Evolutionary conservation across 2,113 vertebrate genomes (phyloP), one percentile per base, ranked within the genome.

Genomic region (Guaruba guarouba): DNA sequence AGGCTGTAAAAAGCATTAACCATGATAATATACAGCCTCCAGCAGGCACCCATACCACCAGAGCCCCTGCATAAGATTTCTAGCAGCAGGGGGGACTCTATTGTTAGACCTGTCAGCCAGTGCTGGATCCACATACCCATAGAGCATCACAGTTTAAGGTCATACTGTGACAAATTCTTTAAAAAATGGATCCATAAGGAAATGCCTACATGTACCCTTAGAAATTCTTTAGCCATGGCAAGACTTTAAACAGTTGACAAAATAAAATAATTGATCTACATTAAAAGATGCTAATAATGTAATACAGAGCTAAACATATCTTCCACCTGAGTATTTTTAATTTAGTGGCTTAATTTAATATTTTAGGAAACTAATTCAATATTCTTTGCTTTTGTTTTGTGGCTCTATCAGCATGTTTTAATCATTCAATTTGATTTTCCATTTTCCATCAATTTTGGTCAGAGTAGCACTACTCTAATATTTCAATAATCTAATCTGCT

Each of bases 401-500:
- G 63, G 44, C 70, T 86, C 55, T 49, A 61, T 94, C 88, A 78
- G 28, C 2, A 2, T 44, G 29, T 77, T 95, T 94, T 88, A 92
- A 90, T 86, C 13, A 48, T 75, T 81, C 71, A 46, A 41, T 74
- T 90, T 90, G 79, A 73, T 71, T 95, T 96, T 88, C 67, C 75
- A 61, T 92, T 91, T 88, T 79, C 54, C 71, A 52, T 83, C 71
- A 11, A 28, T 90, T 93, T 88, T 55, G 81, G 49, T 78, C 64
- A 88, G 31, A 63, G 54, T 16, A 80, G 13, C 37, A 41, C 11
- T 37, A 52, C 51, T 94, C 22, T 51, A 86, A 46, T 4, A 68
- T 86, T 94, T 78, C 46, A 69, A 17, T 93, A 90, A 96, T 83
- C 68, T 83, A 93, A 95, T 90, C 78, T 61, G 24, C 4, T 76